These are phyloP conservation scores for Notarius lentiginosus DNA, from an alignment of 2,113 vertebrate genomes.

Conservation along the genomic window DNA sequence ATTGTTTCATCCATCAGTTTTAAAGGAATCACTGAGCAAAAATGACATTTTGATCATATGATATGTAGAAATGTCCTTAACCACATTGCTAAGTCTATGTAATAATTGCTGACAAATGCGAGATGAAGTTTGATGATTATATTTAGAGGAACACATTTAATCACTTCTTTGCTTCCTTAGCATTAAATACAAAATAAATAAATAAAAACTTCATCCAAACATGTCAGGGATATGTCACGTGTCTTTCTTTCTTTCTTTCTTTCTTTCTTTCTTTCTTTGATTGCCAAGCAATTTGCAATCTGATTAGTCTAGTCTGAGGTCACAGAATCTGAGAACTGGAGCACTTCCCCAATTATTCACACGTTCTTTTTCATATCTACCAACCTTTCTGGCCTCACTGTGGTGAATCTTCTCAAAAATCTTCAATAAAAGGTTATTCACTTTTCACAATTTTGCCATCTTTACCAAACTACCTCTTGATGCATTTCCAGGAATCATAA, in stretches of 20 bases:
- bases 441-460: not conserved
- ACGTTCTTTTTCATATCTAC: not conserved
- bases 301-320: not conserved
- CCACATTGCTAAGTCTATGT: not conserved
- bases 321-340: not conserved
- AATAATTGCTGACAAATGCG: not conserved
- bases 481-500: not conserved
- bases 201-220: not conserved
- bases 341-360: not conserved
- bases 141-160: not conserved
- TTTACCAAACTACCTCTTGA: not conserved
- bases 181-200: not conserved
- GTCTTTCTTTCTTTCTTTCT: not conserved
- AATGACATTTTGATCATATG: not conserved
- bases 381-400: not conserved
- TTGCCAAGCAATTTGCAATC: not conserved
- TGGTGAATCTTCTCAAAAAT: not conserved
- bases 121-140: not conserved
- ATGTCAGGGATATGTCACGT: no score
- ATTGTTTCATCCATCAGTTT: not conserved
- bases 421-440: not conserved
- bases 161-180: not conserved
- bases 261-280: no score
- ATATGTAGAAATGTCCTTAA: not conserved
- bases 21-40: not conserved